A percentile compares a stretch with the other conserved stretches of the same genome.
Conservation (phyloP, 2,888 invertebrate genomes). For the Hipparchia sbordonii region DNA sequence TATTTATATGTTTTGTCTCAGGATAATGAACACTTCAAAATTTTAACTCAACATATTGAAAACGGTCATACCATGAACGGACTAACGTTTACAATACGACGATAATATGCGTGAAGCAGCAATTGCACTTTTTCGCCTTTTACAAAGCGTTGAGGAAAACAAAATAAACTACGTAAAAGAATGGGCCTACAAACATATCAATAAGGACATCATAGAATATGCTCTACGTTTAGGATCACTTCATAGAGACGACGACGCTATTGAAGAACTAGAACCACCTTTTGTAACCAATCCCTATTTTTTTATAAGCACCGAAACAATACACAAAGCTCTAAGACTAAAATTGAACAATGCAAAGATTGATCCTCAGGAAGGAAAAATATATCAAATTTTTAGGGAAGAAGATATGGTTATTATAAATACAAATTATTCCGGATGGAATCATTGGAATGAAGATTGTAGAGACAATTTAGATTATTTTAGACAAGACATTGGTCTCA, state of each 20-base stretch:
- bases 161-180: conserved; percentile 58
- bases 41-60: conserved; percentile 52
- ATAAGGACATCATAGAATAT: conserved; percentile 77
- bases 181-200: conserved; percentile 70
- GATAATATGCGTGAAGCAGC: conserved; percentile 74
- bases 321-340: conserved; percentile 64
- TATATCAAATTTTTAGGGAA: conserved; percentile 54
- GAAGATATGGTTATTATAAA: conserved; percentile 59
- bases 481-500: conserved; percentile 84
- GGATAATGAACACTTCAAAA: conserved; percentile 54
- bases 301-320: conserved; percentile 67
- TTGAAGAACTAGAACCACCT: conserved; percentile 61
- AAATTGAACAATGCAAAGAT: conserved; percentile 51
- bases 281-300: conserved; percentile 75
- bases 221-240: conserved; percentile 67
- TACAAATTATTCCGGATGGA: conserved; percentile 78
- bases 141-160: conserved; percentile 64
- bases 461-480: conserved; percentile 84
- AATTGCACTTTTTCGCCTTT: conserved; percentile 68
- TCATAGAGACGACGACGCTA: conserved; percentile 59
- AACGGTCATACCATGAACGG: conserved; percentile 60
- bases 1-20: conserved; percentile 46
- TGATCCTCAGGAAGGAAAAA: conserved; percentile 48
- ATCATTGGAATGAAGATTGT: conserved; percentile 68
- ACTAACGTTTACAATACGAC: conserved; percentile 74